Evolutionary conservation across 2,113 vertebrate species (phyloP), one percentile per base, ranked within the genome.

Genomic region (Oreochromis tanganicae): DNA sequence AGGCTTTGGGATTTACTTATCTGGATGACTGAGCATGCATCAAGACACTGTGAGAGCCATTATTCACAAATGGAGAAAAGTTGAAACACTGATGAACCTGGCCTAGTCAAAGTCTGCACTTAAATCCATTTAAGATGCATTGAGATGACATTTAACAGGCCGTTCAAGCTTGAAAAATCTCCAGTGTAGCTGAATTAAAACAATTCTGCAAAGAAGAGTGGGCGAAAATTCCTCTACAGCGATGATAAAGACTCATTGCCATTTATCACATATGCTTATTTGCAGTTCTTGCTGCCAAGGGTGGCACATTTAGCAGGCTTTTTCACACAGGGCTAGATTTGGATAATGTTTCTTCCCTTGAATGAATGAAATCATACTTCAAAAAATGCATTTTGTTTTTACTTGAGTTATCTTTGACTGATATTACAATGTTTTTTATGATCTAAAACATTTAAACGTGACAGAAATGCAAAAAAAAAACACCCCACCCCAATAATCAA

Each of bases 401-500:
- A 46, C 38, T 41, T 41, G 38, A 4, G 9, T 41, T 41, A 41
- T 41, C 2, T 36, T 36, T 36, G 34, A 8, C 34, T 36, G 7
- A 14, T 46, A 46, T 46, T 13, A 3, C 13, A 5, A 43, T 12
- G 10, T 34, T 34, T 34, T 34, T n/a, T 1, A 36, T 66, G 9
- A 0, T 66, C 1, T 66, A 38, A 38, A 66, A 66, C 10, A 66
- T 38, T 36, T 66, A 66, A 66, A 38, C 4, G 19, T 66, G 32
- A 0, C 61, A 66, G 17, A 66, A n/a, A 36, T n/a, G 4, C 4
- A 16, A 27, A 50, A 46, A 50, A 46, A 46, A 46, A 43, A 13
- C 1, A n/a, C 0, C 9, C 29, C 29, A 63, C 0, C 9, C 29
- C 29, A 63, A 36, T 59, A 32, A 32, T 0, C 6, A 0, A 0